phyloP scores from a whole-genome alignment of 2,113 vertebrate species.

The Triplophysa dalaica region DNA sequence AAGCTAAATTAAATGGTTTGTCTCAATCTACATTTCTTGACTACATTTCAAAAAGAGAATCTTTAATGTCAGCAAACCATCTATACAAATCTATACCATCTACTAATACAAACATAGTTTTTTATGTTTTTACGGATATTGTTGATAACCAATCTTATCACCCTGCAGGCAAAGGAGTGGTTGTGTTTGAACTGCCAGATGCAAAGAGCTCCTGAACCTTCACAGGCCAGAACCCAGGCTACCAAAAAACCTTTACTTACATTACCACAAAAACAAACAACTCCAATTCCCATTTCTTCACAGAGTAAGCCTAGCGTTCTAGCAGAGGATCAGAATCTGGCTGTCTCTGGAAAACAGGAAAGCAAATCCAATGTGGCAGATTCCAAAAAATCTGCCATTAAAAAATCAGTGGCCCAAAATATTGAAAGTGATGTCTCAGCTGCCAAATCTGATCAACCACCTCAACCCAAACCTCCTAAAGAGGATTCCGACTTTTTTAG shows the following conservation, averaged over 20 bases:
- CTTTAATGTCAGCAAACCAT: too few species aligned
- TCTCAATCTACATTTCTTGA: too few species aligned
- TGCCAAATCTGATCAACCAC: constrained; percentile 63
- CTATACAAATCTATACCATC: too few species aligned
- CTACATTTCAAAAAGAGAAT: too few species aligned
- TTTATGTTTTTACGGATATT: neutral
- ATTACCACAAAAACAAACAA: constrained; percentile 29
- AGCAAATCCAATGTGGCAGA: constrained; percentile 16
- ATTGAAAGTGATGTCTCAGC: constrained; percentile 64
- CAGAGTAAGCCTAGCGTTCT: neutral
- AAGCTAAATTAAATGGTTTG: neutral
- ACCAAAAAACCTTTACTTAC: constrained; percentile 58
- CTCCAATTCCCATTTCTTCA: constrained; percentile 19
- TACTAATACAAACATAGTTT: too few species aligned
- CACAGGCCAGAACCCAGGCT: constrained; percentile 58
- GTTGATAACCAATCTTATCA: neutral
- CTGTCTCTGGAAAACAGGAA: constrained; percentile 49
- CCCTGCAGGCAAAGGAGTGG: constrained; percentile 79
- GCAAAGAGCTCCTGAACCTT: constrained; percentile 73
- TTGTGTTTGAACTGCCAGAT: constrained; percentile 87
- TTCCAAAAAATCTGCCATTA: neutral
- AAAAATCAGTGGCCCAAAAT: constrained; percentile 3
- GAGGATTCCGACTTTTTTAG: constrained; percentile 76
- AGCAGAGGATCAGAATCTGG: constrained; percentile 58
- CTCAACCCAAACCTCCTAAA: constrained; percentile 60